These are phyloP conservation scores for Gorsachius magnificus DNA, from an alignment of 2,797 vertebrate species.

Conservation along the genomic window DNA sequence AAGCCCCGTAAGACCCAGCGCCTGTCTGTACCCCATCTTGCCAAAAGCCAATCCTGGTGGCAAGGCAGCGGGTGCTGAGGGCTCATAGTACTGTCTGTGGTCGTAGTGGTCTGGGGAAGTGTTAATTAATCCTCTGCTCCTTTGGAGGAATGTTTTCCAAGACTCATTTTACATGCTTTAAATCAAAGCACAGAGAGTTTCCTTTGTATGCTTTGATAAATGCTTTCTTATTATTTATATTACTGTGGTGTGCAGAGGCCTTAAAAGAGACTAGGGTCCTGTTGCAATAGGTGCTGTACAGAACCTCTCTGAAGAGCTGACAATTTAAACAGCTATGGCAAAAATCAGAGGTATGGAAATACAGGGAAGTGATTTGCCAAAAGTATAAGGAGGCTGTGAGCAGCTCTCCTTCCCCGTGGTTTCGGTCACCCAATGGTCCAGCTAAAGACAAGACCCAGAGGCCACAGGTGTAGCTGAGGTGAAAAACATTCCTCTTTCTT, in stretches of 20 bases:
- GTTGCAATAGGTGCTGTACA: not conserved
- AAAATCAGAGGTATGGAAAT: not conserved
- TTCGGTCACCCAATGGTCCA: not conserved
- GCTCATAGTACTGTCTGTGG: not conserved
- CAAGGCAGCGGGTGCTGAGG: not conserved
- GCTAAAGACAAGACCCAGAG: not conserved
- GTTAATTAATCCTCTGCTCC: not conserved
- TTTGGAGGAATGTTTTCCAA: slow-evolving; percentile 42
- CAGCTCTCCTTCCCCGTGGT: not conserved
- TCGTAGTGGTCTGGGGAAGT: not conserved
- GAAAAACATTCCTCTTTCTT: not conserved
- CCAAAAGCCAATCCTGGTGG: not conserved
- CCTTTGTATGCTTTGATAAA: slow-evolving; percentile 42
- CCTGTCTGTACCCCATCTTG: not conserved
- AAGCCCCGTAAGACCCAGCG: not conserved
- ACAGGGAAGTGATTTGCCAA: not conserved
- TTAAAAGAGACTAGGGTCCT: not conserved
- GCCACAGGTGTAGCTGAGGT: not conserved
- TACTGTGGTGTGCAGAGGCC: not conserved
- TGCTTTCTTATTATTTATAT: slow-evolving; percentile 20
- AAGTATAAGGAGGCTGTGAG: not conserved
- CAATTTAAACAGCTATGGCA: not conserved
- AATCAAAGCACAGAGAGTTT: slow-evolving; percentile 40
- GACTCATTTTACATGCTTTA: slow-evolving; percentile 33
- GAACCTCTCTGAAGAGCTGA: not conserved